These are phyloP conservation scores for Iguana delicatissima DNA, from an alignment of 2,797 vertebrate species.

Conservation along the genomic window DNA sequence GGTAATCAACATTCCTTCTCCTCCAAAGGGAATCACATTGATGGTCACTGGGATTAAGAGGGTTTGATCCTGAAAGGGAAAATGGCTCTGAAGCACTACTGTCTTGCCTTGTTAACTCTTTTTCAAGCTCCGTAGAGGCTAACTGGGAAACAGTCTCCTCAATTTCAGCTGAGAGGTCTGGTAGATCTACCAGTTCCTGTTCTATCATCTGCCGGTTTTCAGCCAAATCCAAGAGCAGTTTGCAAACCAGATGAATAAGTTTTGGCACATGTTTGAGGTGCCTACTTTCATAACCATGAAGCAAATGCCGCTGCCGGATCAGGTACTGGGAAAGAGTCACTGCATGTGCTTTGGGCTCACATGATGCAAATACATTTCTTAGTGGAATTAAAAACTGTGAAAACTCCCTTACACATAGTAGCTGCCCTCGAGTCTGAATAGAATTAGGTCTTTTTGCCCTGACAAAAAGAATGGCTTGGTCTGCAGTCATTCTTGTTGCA, in stretches of 20 bases:
- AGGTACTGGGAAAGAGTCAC: slow-evolving; percentile 94
- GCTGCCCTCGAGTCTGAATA: slow-evolving; percentile 95
- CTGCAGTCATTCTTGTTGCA: slow-evolving; percentile 94
- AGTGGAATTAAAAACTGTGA: slow-evolving; percentile 94
- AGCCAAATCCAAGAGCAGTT: slow-evolving; percentile 87
- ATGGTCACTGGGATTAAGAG: slow-evolving; percentile 77
- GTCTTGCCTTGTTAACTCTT: slow-evolving; percentile 86
- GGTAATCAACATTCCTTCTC: slow-evolving; percentile 76
- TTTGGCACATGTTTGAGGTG: slow-evolving; percentile 95
- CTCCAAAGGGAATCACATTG: slow-evolving; percentile 87
- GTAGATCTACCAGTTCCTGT: slow-evolving; percentile 83
- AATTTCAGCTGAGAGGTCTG: slow-evolving; percentile 91
- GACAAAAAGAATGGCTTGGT: slow-evolving; percentile 96
- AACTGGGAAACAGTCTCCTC: slow-evolving; percentile 93
- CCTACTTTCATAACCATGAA: slow-evolving; percentile 95
- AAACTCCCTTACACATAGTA: slow-evolving; percentile 93
- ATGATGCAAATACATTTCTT: slow-evolving; percentile 89
- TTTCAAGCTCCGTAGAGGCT: slow-evolving; percentile 85
- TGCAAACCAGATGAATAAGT: slow-evolving; percentile 91
- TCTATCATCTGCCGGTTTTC: slow-evolving; percentile 87
- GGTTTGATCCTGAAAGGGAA: slow-evolving; percentile 64
- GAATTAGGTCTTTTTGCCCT: slow-evolving; percentile 95
- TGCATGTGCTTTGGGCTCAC: slow-evolving; percentile 86
- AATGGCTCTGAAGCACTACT: slow-evolving; percentile 77
- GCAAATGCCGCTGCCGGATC: slow-evolving; percentile 93